Base-by-base conservation (phyloP, 1,140 invertebrate genomes). In the Aphelinus atriplicis region DNA sequence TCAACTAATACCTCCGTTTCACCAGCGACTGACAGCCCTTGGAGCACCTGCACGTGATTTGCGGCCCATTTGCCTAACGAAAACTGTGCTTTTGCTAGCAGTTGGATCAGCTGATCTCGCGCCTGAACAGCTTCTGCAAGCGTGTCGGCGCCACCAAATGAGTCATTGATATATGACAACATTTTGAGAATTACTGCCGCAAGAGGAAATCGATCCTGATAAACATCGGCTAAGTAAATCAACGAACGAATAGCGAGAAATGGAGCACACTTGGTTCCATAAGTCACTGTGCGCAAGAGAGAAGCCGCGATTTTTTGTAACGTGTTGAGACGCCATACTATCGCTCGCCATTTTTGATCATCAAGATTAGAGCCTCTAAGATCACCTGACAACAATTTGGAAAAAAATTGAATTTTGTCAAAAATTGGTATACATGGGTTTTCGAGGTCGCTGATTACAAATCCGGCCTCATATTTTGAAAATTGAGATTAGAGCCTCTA, bases 271-370 rank as follows among this genome's bases (percentile, higher is more conserved):
- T 62, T 43, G 10, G 79, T 81, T 1, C 87, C 86, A 78, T 84
- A 88, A 0, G 86, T 86, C 6, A 86, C 78, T 1, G 81, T 86
- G 1, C 58, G 74, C 3, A 86, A 57, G 48, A 53, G 73, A 80
- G 63, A 88, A 46, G 50, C 64, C 26, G 5, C 3, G 1, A 61
- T 55, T 1, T 5, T 3, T 4, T 7, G 4, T 5, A 2, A 1
- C 1, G 55, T n/a, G 42, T 46, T 48, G 7, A 26, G 43, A 1
- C n/a, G 3, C 71, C 85, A 86, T 2, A 85, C 6, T 10, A 86
- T 85, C 26, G 80, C 46, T 76, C 85, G 85, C n/a, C 79, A 77
- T 46, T 80, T 50, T 9, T 55, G 60, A 71, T 85, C 78, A 9
- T 78, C 53, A 10, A 57, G 7, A 64, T 53, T n/a, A n/a, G n/a